phyloP scores from a whole-genome alignment of 2,888 invertebrate species.

The Leistus spinibarbis region DNA sequence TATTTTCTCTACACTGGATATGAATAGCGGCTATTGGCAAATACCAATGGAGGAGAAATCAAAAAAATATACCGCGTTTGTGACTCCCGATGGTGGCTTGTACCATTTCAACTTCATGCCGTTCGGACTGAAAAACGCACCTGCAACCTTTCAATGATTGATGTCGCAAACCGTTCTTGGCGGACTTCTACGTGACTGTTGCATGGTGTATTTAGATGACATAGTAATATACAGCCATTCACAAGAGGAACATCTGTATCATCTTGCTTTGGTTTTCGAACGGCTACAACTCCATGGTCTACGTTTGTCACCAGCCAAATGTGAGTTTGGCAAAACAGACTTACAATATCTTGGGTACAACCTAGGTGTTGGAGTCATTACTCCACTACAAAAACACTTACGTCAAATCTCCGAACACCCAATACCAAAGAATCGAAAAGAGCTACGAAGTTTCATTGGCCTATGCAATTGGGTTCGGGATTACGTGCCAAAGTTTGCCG shows the following conservation, averaged over 20 bases:
- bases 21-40: slow-evolving; percentile 50
- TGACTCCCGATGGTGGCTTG: slow-evolving; percentile 45
- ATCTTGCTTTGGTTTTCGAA: slow-evolving; percentile 42
- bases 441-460: slow-evolving; percentile 43
- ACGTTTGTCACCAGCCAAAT: slow-evolving; percentile 10
- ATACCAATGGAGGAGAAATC: slow-evolving; percentile 44
- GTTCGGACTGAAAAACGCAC: slow-evolving; percentile 47
- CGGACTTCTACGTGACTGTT: slow-evolving; percentile 41
- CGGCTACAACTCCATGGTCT: slow-evolving; percentile 37
- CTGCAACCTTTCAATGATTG: slow-evolving; percentile 46
- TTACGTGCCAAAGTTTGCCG: slow-evolving; percentile 43
- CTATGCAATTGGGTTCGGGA: slow-evolving; percentile 45
- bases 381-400: neutral
- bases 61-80: slow-evolving; percentile 45
- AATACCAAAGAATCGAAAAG: slow-evolving; percentile 29
- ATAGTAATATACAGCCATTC: slow-evolving; percentile 44
- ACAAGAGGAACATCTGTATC: slow-evolving; percentile 42
- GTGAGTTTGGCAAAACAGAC: slow-evolving; percentile 15
- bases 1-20: slow-evolving; percentile 47
- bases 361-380: slow-evolving; percentile 2
- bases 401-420: slow-evolving; percentile 13
- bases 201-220: slow-evolving; percentile 47
- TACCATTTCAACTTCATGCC: slow-evolving; percentile 48
- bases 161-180: slow-evolving; percentile 44
- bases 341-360: slow-evolving; percentile 36